Percentiles rank a stretch among this genome's conserved stretches.
phyloP scores from a whole-genome alignment of 1,140 invertebrate species.

The Gerris buenoi region DNA sequence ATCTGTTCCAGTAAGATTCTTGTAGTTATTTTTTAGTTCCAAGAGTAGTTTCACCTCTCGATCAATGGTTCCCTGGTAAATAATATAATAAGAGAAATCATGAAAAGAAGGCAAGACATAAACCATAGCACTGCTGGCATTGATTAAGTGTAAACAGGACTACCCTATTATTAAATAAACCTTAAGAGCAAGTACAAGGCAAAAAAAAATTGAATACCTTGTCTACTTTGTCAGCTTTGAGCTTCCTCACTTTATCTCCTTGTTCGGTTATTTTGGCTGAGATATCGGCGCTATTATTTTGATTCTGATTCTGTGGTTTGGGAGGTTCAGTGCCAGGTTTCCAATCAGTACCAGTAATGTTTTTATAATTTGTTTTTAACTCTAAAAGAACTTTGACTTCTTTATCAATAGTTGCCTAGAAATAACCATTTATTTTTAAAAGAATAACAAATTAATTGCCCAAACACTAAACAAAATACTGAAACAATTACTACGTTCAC shows the following conservation, averaged over 20 bases:
- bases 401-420: constrained; percentile 44
- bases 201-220: no score
- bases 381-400: constrained; percentile 57
- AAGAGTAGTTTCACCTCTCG: constrained; percentile 56
- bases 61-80: constrained; percentile 47
- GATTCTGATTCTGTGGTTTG: not conserved
- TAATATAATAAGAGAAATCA: no score
- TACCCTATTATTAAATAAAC: no score
- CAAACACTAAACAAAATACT: no score
- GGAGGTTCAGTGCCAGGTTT: not conserved
- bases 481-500: no score
- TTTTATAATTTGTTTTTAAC: constrained; percentile 68
- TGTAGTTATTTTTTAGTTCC: constrained; percentile 62
- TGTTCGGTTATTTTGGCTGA: constrained; percentile 37
- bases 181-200: no score
- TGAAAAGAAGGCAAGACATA: no score
- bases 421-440: no score
- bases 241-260: constrained; percentile 50
- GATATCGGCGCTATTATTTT: constrained; percentile 6
- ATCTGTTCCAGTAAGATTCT: constrained; percentile 52
- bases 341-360: constrained; percentile 45
- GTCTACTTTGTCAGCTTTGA: constrained; percentile 46
- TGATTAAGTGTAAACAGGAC: no score
- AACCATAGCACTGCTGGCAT: no score
- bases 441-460: no score